phyloP scores from a whole-genome alignment of 2,888 invertebrate genomes.

The Teleogryllus oceanicus region DNA sequence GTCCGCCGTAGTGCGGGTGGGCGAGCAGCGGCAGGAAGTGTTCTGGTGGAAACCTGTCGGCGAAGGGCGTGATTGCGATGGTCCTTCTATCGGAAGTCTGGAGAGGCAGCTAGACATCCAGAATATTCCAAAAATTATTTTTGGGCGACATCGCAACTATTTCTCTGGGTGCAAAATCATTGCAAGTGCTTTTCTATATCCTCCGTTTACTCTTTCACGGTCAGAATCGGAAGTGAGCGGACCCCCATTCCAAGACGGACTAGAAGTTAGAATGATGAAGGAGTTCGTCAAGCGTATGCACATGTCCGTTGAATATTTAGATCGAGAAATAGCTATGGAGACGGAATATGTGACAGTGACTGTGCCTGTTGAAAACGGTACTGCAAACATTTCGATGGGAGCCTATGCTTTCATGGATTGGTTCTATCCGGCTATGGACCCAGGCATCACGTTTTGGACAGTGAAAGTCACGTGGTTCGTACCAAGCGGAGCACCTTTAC shows the following conservation, averaged over 20 bases:
- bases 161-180: background rate
- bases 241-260: background rate
- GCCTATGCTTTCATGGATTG: background rate
- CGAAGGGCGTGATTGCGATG: background rate
- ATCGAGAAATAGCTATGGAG: background rate
- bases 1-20: background rate
- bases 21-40: background rate
- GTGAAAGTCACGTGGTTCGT: background rate
- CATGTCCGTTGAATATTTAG: background rate
- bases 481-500: background rate
- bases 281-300: background rate
- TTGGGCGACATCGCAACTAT: background rate
- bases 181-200: background rate
- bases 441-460: background rate
- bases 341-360: background rate
- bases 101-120: background rate
- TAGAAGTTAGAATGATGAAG: background rate
- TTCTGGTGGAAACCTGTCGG: background rate
- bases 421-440: background rate
- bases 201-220: background rate
- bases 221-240: background rate
- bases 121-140: background rate
- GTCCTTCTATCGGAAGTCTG: background rate
- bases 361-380: background rate
- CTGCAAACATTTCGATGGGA: background rate